These are phyloP conservation scores for Cephus pygmeus DNA, from an alignment of 2,888 invertebrate genomes.

Conservation along the genomic window DNA sequence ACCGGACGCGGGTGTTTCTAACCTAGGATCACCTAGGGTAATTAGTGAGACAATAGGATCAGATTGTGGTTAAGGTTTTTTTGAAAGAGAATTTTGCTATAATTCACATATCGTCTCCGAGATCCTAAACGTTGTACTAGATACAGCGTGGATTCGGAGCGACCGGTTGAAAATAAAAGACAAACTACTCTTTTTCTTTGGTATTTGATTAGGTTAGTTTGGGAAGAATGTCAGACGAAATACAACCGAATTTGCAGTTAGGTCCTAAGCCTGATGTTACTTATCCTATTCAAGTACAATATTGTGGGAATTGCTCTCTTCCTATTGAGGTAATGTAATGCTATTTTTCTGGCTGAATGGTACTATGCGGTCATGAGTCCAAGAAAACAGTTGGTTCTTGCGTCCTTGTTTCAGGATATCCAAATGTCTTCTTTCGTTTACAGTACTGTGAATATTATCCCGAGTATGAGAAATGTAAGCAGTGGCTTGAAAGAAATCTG, in stretches of 20 bases:
- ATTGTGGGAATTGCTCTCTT: slow-evolving; percentile 95
- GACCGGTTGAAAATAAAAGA: neutral
- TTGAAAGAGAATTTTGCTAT: neutral
- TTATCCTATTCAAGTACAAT: slow-evolving; percentile 86
- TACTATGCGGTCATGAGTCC: neutral
- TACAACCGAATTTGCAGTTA: slow-evolving; percentile 52
- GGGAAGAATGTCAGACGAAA: slow-evolving; percentile 53
- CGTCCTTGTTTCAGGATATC: slow-evolving; percentile 1
- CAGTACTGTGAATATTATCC: slow-evolving; percentile 99
- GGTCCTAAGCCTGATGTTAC: slow-evolving; percentile 79
- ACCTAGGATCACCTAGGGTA: neutral
- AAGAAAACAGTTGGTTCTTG: neutral
- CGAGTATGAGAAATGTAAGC: slow-evolving; percentile 96
- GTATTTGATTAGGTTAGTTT: slow-evolving; percentile 20
- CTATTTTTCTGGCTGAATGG: neutral
- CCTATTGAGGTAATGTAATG: slow-evolving; percentile 81
- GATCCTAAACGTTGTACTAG: neutral
- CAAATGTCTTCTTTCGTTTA: slow-evolving; percentile 37
- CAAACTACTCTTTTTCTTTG: neutral
- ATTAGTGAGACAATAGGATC: neutral
- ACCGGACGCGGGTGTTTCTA: neutral
- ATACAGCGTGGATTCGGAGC: slow-evolving; percentile 3
- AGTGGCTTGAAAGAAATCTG: slow-evolving; percentile 94
- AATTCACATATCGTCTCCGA: neutral
- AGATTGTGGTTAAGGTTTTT: neutral